Percentiles rank a stretch among this genome's conserved stretches.
Evolutionary conservation across 2,113 vertebrate genomes (phyloP).

Genomic region (Nycticebus coucang): DNA sequence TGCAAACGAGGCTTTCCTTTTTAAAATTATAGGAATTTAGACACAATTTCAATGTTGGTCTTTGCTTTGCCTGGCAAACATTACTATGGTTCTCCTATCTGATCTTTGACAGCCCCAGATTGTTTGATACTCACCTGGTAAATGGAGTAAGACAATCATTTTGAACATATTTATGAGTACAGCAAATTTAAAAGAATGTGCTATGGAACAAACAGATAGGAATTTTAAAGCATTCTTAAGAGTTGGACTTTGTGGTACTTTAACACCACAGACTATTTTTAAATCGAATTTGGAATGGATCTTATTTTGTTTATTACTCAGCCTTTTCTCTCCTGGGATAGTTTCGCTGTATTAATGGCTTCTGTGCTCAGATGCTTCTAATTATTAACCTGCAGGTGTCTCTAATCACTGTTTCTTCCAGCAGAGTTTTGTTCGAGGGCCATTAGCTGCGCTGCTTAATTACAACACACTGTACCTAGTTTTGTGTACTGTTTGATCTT

Average conservation of each 20-base stretch:
- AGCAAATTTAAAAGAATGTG: background rate
- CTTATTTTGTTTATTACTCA: conserved; percentile 74
- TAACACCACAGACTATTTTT: conserved; percentile 33
- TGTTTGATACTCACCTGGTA: conserved; percentile 24
- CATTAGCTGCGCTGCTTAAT: conserved; percentile 86
- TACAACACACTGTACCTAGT: conserved; percentile 77
- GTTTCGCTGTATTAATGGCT: conserved; percentile 85
- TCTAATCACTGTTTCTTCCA: conserved; percentile 87
- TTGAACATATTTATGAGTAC: background rate
- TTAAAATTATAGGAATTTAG: background rate
- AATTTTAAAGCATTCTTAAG: background rate
- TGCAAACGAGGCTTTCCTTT: background rate
- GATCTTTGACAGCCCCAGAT: background rate
- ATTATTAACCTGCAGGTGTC: conserved; percentile 89
- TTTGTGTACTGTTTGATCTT: conserved; percentile 83
- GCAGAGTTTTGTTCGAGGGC: conserved; percentile 81
- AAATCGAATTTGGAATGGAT: conserved; percentile 57
- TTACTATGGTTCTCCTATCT: background rate
- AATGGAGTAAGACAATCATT: background rate
- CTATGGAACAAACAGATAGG: background rate
- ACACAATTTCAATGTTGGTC: background rate
- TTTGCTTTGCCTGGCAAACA: background rate
- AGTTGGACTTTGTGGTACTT: background rate
- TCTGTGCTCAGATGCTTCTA: conserved; percentile 87
- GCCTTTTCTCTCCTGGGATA: conserved; percentile 77